phyloP scores from a whole-genome alignment of 2,113 vertebrate genomes.

The Azemiops feae region DNA sequence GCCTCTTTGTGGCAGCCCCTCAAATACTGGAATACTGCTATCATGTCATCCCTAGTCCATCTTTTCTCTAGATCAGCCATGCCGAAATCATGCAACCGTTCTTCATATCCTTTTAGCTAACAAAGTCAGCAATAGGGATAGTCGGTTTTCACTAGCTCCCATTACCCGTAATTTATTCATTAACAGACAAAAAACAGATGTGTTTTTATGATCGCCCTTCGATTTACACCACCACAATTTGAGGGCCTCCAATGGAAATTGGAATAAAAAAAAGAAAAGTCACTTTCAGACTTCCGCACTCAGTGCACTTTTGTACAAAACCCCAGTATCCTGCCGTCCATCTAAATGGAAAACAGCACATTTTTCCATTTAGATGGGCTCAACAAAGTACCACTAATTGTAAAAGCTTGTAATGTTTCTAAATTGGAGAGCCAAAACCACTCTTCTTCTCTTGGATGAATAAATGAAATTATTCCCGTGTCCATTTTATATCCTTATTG shows the following conservation, averaged over 20 bases:
- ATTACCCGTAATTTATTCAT: constrained; percentile 1
- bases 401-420: neutral
- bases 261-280: neutral
- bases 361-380: too few species aligned
- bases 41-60: too few species aligned
- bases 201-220: neutral
- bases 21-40: too few species aligned
- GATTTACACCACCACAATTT: neutral
- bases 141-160: neutral
- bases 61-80: too few species aligned
- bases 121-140: neutral
- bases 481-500: too few species aligned
- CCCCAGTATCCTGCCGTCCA: neutral
- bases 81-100: too few species aligned
- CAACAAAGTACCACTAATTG: too few species aligned
- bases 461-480: neutral
- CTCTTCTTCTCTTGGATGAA: neutral
- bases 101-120: neutral
- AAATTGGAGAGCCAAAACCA: neutral
- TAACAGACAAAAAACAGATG: neutral
- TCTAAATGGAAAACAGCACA: too few species aligned
- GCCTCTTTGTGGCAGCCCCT: too few species aligned
- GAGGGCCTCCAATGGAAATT: neutral
- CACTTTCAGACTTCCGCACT: neutral
- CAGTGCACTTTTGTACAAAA: neutral